A percentile compares a stretch with the other conserved stretches of the same genome.
phyloP scores from a whole-genome alignment of 2,113 vertebrate genomes.

The Rhinopomastus cyanomelas region DNA sequence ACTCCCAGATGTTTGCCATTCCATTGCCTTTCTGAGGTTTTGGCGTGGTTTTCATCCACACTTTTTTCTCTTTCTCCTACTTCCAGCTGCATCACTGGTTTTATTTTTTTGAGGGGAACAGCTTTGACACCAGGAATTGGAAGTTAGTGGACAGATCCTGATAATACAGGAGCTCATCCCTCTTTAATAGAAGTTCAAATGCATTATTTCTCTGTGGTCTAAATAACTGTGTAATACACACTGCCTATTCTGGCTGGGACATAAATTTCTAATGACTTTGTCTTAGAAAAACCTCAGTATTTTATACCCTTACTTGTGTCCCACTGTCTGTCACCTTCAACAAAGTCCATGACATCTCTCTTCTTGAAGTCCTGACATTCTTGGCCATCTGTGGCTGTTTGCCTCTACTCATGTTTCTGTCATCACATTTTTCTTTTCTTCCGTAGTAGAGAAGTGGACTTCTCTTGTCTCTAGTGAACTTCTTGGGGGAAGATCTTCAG shows the following conservation, averaged over 20 bases:
- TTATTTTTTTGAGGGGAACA: background rate
- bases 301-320: background rate
- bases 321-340: background rate
- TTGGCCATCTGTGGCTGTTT: background rate
- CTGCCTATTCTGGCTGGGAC: background rate
- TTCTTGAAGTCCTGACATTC: background rate
- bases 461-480: background rate
- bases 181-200: background rate
- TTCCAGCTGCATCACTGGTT: background rate
- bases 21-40: background rate
- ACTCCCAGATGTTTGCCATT: background rate
- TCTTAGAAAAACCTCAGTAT: background rate
- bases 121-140: background rate
- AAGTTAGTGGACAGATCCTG: background rate
- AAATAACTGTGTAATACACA: background rate
- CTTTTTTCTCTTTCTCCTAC: background rate
- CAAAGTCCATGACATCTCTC: background rate
- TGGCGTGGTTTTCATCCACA: background rate
- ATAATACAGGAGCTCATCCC: background rate
- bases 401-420: background rate
- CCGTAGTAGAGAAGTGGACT: background rate
- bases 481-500: background rate
- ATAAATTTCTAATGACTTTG: background rate
- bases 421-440: background rate
- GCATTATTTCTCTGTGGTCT: background rate